These are phyloP conservation scores for Catajapyx aquilonaris DNA, from an alignment of 1,140 invertebrate genomes.

Conservation along the genomic window DNA sequence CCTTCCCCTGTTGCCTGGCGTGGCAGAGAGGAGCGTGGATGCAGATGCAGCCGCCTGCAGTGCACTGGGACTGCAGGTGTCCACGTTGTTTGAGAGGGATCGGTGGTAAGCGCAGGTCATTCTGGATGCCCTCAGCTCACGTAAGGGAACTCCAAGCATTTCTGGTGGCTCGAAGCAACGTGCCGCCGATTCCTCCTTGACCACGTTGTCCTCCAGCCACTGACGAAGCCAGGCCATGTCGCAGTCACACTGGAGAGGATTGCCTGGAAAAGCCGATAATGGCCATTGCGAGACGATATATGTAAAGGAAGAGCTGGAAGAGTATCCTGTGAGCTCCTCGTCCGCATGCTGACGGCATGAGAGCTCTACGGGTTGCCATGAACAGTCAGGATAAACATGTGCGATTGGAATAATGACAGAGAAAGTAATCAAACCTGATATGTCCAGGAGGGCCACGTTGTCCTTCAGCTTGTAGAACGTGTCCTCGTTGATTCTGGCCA, in stretches of 20 bases:
- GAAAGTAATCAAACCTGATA: too few species aligned
- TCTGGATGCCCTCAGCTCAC: background rate
- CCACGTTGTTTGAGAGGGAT: too few species aligned
- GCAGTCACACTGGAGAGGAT: conserved; percentile 59
- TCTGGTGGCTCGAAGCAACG: background rate
- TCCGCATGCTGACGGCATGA: too few species aligned
- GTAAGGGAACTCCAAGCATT: background rate
- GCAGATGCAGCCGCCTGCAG: too few species aligned
- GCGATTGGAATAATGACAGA: too few species aligned
- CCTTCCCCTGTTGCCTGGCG: too few species aligned
- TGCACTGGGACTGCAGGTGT: too few species aligned
- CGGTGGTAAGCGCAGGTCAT: background rate
- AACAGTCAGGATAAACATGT: too few species aligned
- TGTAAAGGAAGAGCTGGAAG: conserved; percentile 1
- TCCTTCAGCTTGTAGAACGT: conserved; percentile 49
- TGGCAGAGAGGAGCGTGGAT: too few species aligned
- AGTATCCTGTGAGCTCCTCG: too few species aligned
- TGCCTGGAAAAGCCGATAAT: conserved; percentile 41
- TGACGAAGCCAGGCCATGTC: conserved; percentile 54
- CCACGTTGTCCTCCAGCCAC: conserved; percentile 42
- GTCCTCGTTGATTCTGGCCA: conserved; percentile 47
- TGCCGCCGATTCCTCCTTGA: background rate
- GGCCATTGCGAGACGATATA: background rate
- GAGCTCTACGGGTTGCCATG: too few species aligned
- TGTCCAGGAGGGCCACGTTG: conserved; percentile 60